Base-by-base conservation (phyloP, 2,113 vertebrate genomes). In the Callithrix jacchus region DNA sequence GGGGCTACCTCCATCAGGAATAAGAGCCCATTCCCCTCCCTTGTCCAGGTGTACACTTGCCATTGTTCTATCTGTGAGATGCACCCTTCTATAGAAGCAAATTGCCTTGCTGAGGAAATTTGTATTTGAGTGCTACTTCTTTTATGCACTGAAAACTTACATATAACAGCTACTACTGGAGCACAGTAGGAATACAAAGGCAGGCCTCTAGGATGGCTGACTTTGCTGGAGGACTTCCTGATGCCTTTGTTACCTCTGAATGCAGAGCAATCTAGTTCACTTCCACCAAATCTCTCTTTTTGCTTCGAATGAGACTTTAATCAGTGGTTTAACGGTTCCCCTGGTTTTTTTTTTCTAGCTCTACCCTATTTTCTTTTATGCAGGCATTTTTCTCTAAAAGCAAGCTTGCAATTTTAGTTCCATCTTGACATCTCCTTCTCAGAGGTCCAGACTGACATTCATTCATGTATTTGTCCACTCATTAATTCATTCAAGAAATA, bases 101-200 rank as follows among this genome's bases (percentile, higher is more conserved):
- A 47, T 47, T 47, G 47, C 47, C 47, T 47, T 47, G 47, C 47
- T 47, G 47, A 47, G 47, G 47, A 47, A 11, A 47, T 47, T 47
- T 47, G 47, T 47, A 47, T 47, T 47, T 47, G 47, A 12, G 47
- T 47, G 11, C 47, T 47, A 47, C 47, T 47, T 47, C 47, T 47
- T 12, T 47, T 47, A 47, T 0, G 47, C 47, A 47, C 47, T 47
- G 47, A 47, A 47, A 47, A 47, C 12, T 47, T 47, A 47, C 47
- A 47, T 47, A 12, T 47, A 47, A 47, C 47, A 47, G 47, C 47
- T 47, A 47, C 18, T 6, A 18, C 20, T 9, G 6, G 30, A 42
- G 35, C 8, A 0, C 40, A 47, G 61, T 8, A 61, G 21, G 14
- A 27, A n/a, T 7, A 25, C 0, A 8, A 32, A 47, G 17, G 18